Conservation (phyloP, 2,888 invertebrate species). For the Galerucella nymphaeae region DNA sequence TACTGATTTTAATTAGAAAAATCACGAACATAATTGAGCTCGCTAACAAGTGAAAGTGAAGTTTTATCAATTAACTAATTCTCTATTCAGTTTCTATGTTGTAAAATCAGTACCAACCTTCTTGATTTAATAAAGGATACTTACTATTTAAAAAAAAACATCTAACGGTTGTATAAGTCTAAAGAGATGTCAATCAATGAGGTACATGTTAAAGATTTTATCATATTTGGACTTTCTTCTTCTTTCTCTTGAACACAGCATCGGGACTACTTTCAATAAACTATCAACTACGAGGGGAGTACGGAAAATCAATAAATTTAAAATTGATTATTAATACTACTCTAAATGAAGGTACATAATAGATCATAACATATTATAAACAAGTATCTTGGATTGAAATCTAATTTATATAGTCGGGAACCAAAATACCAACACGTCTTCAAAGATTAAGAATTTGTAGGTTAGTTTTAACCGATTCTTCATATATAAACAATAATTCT, state of each 20-base stretch:
- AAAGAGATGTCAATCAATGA: constrained; percentile 17
- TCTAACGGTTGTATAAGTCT: constrained; percentile 10
- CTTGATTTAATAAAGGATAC: constrained; percentile 17
- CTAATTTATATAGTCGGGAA: too few species aligned
- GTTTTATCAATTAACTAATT: constrained; percentile 25
- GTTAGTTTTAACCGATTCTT: too few species aligned
- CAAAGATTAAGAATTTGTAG: too few species aligned
- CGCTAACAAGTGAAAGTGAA: constrained; percentile 14
- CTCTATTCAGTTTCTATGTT: constrained; percentile 20
- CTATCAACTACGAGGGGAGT: neutral
- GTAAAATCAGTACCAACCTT: constrained; percentile 19
- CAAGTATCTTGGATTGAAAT: too few species aligned
- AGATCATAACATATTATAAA: too few species aligned
- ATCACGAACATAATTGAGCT: constrained; percentile 1
- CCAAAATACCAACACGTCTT: too few species aligned
- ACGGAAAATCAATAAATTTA: neutral
- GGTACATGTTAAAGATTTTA: constrained; percentile 11
- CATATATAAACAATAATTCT: too few species aligned
- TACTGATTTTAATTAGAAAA: constrained; percentile 11
- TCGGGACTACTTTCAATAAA: neutral
- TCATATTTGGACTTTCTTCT: constrained; percentile 14
- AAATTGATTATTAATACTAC: too few species aligned
- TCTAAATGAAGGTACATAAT: too few species aligned
- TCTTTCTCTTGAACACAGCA: constrained; percentile 4
- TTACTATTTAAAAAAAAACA: neutral